A percentile compares a stretch with the other conserved stretches of the same genome.
phyloP scores from a whole-genome alignment of 2,113 vertebrate species.

The Anolis carolinensis region DNA sequence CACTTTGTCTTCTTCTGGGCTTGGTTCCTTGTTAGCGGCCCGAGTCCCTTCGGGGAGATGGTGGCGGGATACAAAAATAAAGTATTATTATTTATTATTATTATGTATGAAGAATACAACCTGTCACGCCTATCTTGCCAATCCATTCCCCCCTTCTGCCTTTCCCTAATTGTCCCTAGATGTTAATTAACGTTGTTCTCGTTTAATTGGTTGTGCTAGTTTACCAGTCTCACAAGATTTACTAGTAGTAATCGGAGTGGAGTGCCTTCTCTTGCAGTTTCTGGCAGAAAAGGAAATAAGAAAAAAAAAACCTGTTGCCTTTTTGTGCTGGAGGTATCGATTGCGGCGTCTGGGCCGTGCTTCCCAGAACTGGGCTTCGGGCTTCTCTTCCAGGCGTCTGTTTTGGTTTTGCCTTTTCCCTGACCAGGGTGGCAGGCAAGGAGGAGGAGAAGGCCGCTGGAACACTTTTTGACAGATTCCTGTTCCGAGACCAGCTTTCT shows the following conservation, averaged over 20 bases:
- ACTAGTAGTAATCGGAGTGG: slow-evolving; percentile 29
- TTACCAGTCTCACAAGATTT: slow-evolving; percentile 25
- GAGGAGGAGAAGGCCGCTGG: slow-evolving; percentile 25
- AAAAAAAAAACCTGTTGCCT: background rate
- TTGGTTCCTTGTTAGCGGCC: too few relatives aligned
- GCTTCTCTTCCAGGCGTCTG: slow-evolving; percentile 6
- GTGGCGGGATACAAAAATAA: too few relatives aligned
- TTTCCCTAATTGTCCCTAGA: background rate
- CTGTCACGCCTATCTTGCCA: background rate
- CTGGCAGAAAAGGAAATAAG: slow-evolving; percentile 1
- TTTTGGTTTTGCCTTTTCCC: background rate
- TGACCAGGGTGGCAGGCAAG: slow-evolving; percentile 19
- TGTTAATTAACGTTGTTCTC: slow-evolving; percentile 9
- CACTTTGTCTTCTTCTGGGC: too few relatives aligned
- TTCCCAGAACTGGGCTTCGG: slow-evolving; percentile 11
- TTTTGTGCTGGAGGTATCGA: slow-evolving; percentile 38
- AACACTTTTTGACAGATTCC: slow-evolving; percentile 25
- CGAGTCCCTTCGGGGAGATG: too few relatives aligned
- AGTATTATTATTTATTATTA: too few relatives aligned
- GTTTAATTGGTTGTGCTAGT: background rate
- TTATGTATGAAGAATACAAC: background rate
- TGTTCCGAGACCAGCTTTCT: background rate
- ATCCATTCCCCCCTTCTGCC: background rate
- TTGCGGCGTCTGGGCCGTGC: slow-evolving; percentile 26
- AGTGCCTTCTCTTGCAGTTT: slow-evolving; percentile 21